Percentiles rank a stretch among this genome's conserved stretches.
phyloP scores from a whole-genome alignment of 2,888 invertebrate species.

The Macaria liturata region DNA sequence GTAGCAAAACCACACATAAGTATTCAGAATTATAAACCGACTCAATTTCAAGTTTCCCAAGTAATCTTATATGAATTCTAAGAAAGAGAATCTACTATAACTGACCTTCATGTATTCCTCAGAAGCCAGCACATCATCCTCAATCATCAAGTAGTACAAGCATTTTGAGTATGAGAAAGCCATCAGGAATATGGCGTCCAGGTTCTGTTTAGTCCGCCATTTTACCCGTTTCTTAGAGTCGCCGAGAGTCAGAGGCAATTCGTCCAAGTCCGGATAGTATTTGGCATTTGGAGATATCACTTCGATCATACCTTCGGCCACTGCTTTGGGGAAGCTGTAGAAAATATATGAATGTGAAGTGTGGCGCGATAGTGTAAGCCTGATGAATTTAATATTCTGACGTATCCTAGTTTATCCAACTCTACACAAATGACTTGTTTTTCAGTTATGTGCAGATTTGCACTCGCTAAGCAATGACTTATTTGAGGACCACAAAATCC shows the following conservation, averaged over 20 bases:
- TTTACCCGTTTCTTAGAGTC: slow-evolving; percentile 92
- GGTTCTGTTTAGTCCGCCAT: slow-evolving; percentile 97
- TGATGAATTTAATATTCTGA: too few relatives aligned
- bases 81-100: slow-evolving; percentile 40
- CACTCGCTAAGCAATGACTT: too few relatives aligned
- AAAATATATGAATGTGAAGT: neutral
- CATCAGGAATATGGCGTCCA: slow-evolving; percentile 97
- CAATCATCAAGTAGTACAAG: slow-evolving; percentile 95
- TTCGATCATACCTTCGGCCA: slow-evolving; percentile 93
- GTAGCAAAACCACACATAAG: too few relatives aligned
- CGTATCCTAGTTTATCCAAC: too few relatives aligned
- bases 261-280: slow-evolving; percentile 94
- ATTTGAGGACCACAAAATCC: too few relatives aligned
- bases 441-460: too few relatives aligned
- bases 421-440: too few relatives aligned
- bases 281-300: slow-evolving; percentile 92
- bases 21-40: too few relatives aligned
- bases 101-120: slow-evolving; percentile 92
- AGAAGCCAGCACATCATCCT: slow-evolving; percentile 96
- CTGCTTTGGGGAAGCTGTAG: slow-evolving; percentile 88
- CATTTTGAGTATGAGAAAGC: slow-evolving; percentile 95
- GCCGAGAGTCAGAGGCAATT: slow-evolving; percentile 90
- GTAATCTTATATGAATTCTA: too few relatives aligned
- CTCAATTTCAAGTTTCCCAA: too few relatives aligned
- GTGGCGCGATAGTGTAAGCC: too few relatives aligned